These are phyloP conservation scores for Tenualosa thibaudeaui DNA, from an alignment of 2,797 vertebrate genomes.

Conservation along the genomic window DNA sequence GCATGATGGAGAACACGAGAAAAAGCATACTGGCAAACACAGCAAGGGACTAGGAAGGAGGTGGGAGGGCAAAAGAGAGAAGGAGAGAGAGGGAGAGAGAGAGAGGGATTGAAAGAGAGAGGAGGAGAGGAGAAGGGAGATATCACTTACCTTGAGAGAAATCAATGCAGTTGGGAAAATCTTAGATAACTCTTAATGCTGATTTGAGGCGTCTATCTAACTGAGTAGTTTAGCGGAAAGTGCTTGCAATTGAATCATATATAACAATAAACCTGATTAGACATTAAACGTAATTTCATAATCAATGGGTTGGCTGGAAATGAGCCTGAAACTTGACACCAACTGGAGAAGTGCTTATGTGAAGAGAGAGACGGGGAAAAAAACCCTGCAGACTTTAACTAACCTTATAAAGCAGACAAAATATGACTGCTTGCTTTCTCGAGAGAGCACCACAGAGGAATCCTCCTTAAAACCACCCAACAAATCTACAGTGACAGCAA, in stretches of 20 bases:
- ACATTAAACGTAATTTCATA: constrained; percentile 44
- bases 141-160: constrained; percentile 17
- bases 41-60: not conserved
- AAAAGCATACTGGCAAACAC: constrained; percentile 2
- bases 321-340: constrained; percentile 41
- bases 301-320: constrained; percentile 35
- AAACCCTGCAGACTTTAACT: not conserved
- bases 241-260: constrained; percentile 13
- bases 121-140: constrained; percentile 1
- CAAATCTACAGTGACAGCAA: constrained; percentile 8
- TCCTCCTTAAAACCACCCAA: not conserved
- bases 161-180: constrained; percentile 18
- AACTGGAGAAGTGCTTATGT: constrained; percentile 30
- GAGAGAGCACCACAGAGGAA: not conserved
- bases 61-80: not conserved
- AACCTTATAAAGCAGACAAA: constrained; percentile 12
- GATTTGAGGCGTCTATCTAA: not conserved
- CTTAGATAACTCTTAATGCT: not conserved
- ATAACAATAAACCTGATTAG: constrained; percentile 40
- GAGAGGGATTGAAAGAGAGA: not conserved
- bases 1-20: constrained; percentile 17
- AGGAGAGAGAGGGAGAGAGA: not conserved
- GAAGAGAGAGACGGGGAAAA: not conserved
- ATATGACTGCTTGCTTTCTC: not conserved
- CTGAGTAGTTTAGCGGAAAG: constrained; percentile 11